A percentile compares a stretch with the other conserved stretches of the same genome.
Evolutionary conservation across 2,888 invertebrate genomes (phyloP).

Genomic region (Synanthedon tipuliformis): DNA sequence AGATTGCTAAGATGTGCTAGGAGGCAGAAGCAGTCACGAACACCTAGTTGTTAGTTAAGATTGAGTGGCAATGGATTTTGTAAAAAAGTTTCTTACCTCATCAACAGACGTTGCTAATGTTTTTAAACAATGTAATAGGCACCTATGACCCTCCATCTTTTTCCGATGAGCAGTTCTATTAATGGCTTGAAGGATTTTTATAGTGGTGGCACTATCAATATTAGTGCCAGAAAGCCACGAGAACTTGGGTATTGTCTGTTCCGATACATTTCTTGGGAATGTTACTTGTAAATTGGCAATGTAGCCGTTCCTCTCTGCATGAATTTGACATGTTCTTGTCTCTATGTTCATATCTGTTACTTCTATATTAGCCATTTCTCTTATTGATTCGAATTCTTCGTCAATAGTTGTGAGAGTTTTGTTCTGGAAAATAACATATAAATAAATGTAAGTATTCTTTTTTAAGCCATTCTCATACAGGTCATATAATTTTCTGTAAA

Average conservation of each 20-base stretch:
- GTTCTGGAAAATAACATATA: constrained; percentile 28
- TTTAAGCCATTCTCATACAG: neutral
- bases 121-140: constrained; percentile 86
- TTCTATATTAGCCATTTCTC: constrained; percentile 64
- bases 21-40: neutral
- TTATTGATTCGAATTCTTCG: constrained; percentile 64
- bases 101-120: constrained; percentile 59
- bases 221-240: constrained; percentile 65
- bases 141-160: constrained; percentile 86
- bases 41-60: too few relatives aligned
- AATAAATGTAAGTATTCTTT: neutral
- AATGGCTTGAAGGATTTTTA: constrained; percentile 82
- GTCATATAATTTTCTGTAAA: constrained; percentile 1
- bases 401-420: constrained; percentile 50
- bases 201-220: constrained; percentile 77
- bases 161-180: constrained; percentile 84
- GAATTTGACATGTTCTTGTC: constrained; percentile 70
- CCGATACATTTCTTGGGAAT: constrained; percentile 68
- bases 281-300: constrained; percentile 68
- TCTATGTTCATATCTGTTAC: constrained; percentile 71
- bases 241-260: constrained; percentile 61
- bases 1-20: neutral
- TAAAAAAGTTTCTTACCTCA: constrained; percentile 33
- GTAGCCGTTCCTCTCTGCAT: constrained; percentile 65
- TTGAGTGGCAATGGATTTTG: neutral